phyloP scores from a whole-genome alignment of 2,113 vertebrate genomes.

The Melierax canorus region DNA sequence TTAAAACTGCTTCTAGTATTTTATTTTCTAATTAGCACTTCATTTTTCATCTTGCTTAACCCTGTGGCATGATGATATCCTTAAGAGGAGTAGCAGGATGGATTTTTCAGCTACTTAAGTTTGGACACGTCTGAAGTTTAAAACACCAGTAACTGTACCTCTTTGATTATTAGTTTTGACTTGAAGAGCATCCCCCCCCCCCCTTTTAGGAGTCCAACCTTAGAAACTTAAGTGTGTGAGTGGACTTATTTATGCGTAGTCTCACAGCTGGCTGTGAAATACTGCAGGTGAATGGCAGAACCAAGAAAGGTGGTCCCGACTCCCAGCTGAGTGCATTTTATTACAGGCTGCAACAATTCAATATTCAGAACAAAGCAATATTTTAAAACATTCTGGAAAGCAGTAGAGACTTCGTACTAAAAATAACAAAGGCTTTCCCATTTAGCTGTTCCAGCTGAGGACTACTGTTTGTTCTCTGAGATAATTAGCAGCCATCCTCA shows the following conservation, averaged over 20 bases:
- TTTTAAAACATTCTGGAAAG: neutral
- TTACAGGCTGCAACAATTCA: neutral
- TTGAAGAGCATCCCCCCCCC: neutral
- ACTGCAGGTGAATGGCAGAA: neutral
- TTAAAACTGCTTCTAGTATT: neutral
- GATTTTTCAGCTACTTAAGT: neutral
- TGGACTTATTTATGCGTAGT: neutral
- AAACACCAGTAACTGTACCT: neutral
- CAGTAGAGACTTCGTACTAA: neutral
- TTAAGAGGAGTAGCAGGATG: neutral
- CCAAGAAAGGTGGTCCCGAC: neutral
- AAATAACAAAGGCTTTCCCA: conserved; percentile 38
- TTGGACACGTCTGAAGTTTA: neutral
- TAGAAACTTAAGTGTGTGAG: neutral
- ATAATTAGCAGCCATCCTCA: conserved; percentile 32
- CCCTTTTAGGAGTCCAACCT: neutral
- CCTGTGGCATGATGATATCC: neutral
- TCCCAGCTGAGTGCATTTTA: neutral
- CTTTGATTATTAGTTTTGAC: neutral
- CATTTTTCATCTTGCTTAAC: neutral
- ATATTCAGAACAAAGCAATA: neutral
- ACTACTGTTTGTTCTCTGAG: neutral
- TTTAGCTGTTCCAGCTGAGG: conserved; percentile 4
- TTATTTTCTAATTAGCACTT: conserved; percentile 13
- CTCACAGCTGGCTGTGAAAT: neutral